Conservation (phyloP, 2,797 vertebrate species). For the Myripristis murdjan region DNA sequence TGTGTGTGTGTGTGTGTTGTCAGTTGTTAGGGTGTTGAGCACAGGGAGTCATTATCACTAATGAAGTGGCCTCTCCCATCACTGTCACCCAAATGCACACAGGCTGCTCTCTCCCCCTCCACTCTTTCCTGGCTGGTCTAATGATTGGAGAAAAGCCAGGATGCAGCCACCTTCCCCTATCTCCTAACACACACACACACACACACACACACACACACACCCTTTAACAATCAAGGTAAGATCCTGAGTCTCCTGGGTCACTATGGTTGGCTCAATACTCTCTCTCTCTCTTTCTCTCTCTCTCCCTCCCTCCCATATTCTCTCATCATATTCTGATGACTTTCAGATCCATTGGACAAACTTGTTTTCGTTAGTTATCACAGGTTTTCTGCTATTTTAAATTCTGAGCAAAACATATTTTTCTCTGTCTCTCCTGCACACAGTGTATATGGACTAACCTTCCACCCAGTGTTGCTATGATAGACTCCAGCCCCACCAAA, state of each 20-base stretch:
- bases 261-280: not conserved
- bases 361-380: too few species aligned
- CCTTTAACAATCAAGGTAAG: not conserved
- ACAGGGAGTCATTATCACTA: slow-evolving; percentile 76
- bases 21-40: slow-evolving; percentile 58
- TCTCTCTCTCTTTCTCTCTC: not conserved
- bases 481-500: too few species aligned
- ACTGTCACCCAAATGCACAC: slow-evolving; percentile 30
- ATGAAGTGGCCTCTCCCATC: slow-evolving; percentile 74
- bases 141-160: too few species aligned
- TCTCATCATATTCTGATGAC: too few species aligned
- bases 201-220: not conserved
- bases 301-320: too few species aligned
- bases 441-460: too few species aligned
- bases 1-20: slow-evolving; percentile 43
- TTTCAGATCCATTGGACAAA: too few species aligned
- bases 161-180: too few species aligned
- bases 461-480: too few species aligned
- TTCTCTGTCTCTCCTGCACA: too few species aligned
- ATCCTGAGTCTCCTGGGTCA: not conserved
- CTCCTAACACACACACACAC: not conserved
- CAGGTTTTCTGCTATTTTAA: not conserved
- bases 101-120: not conserved
- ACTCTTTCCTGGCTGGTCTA: not conserved
- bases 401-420: too few species aligned